Percentiles rank a stretch among this genome's conserved stretches.
Evolutionary conservation across 2,113 vertebrate species (phyloP).

Genomic region (Cnemophilus loriae): DNA sequence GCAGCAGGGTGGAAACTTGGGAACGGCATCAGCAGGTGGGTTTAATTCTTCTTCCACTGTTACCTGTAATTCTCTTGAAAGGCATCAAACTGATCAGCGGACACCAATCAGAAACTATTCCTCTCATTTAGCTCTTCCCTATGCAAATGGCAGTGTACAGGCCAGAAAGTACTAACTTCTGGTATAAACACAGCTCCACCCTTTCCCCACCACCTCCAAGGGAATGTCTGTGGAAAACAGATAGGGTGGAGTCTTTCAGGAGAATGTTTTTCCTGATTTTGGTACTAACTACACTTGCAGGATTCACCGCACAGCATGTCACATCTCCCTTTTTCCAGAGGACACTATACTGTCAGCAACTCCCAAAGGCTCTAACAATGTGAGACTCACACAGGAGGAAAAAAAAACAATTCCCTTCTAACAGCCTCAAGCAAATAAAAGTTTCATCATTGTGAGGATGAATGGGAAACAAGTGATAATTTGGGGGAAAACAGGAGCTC

Average conservation of each 20-base stretch:
- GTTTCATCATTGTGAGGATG: background rate
- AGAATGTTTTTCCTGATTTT: background rate
- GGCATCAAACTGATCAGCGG: background rate
- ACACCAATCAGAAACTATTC: background rate
- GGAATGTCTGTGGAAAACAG: background rate
- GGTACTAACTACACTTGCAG: background rate
- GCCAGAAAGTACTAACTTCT: background rate
- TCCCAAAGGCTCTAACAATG: background rate
- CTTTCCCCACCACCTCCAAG: background rate
- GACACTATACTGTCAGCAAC: background rate
- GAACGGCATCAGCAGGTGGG: background rate
- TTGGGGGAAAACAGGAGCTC: background rate
- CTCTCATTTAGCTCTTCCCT: background rate
- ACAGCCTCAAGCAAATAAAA: background rate
- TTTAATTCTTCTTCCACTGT: background rate
- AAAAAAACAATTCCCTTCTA: background rate
- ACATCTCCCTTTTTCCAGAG: background rate
- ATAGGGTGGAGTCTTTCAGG: background rate
- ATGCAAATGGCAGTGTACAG: background rate
- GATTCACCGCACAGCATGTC: background rate
- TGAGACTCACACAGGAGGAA: rapidly evolving
- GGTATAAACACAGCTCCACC: background rate
- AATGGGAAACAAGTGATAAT: background rate
- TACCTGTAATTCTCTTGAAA: background rate
- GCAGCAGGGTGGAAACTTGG: background rate